Base-by-base conservation (phyloP, 2,113 vertebrate genomes). In the Ariopsis seemanni region DNA sequence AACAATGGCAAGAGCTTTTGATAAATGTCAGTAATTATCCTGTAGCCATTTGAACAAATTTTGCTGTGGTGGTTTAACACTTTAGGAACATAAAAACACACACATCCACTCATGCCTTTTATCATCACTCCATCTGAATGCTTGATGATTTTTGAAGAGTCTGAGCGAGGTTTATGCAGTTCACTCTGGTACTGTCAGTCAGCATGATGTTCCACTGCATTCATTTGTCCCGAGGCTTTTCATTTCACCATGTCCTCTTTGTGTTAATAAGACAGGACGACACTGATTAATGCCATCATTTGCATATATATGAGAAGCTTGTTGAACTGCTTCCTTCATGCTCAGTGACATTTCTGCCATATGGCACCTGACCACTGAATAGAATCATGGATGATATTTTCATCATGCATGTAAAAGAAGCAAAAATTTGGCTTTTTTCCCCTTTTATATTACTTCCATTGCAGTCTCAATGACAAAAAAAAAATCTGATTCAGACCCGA, bases 251-350 rank as follows among this genome's bases (percentile, higher is more conserved):
- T 86, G 74, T 34, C 65, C 84, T n/a, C 72, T 48, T 67, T 42
- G 58, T 81, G 69, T 52, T 86, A 65, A 84, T 86, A 81, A 86
- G 20, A 86, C 42, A 65, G 4, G 74, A 79, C 85, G n/a, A 72
- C 71, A 81, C 75, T 57, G 83, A 79, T 52, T 25, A 74, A 88
- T 88, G 34, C 53, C 89, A 72, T 9, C 11, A 58, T 62, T 82
- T 50, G 52, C 82, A 77, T 88, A 55, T 14, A 79, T 65, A 87
- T 53, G 67, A 62, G 60, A 55, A 58, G 79, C 78, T 79, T 77
- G 17, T 11, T 74, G 9, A 50, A 11, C 18, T 50, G 71, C 34
- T 74, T 48, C 34, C 71, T 74, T 55, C 30, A 58, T 53, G 4
- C 15, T 27, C 30, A 10, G 57, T 48, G 18, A 30, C 58, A 30